These are phyloP conservation scores for Noctua pronuba DNA, from an alignment of 2,888 invertebrate species.

Conservation along the genomic window DNA sequence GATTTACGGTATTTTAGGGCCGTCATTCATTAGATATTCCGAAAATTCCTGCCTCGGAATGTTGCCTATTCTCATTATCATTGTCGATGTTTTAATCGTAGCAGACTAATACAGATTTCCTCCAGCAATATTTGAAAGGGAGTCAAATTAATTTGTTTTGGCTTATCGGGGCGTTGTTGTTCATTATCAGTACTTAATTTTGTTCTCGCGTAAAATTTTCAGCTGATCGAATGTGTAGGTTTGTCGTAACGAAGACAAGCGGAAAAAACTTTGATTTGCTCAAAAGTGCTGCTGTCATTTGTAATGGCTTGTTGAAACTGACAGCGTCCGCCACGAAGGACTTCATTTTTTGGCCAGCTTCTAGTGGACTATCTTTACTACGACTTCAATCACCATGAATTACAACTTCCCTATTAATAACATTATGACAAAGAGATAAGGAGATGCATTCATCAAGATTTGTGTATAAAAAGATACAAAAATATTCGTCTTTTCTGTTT, in stretches of 20 bases:
- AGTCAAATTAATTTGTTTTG: conserved; percentile 23
- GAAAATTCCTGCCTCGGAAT: conserved; percentile 7
- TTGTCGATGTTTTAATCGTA: conserved; percentile 22
- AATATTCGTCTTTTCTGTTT: background rate
- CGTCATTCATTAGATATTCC: conserved; percentile 12
- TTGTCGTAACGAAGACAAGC: background rate
- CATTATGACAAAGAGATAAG: no score
- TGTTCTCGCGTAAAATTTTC: background rate
- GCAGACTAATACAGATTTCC: conserved; percentile 13
- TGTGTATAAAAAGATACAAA: background rate
- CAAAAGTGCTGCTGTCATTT: background rate
- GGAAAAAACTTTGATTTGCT: background rate
- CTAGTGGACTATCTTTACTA: background rate
- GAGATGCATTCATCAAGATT: background rate
- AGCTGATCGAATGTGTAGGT: background rate
- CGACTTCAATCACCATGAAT: background rate
- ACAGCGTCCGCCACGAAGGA: background rate
- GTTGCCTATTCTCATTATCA: conserved; percentile 11
- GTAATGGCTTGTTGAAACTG: background rate
- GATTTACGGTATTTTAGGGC: conserved; percentile 26
- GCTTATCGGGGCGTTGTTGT: conserved; percentile 9
- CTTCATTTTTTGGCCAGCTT: background rate
- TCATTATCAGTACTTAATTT: background rate
- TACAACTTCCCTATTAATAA: no score
- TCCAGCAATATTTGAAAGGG: background rate